Percentiles rank a stretch among this genome's conserved stretches.
phyloP scores from a whole-genome alignment of 1,140 invertebrate genomes.

The Bathynomus jamesi region DNA sequence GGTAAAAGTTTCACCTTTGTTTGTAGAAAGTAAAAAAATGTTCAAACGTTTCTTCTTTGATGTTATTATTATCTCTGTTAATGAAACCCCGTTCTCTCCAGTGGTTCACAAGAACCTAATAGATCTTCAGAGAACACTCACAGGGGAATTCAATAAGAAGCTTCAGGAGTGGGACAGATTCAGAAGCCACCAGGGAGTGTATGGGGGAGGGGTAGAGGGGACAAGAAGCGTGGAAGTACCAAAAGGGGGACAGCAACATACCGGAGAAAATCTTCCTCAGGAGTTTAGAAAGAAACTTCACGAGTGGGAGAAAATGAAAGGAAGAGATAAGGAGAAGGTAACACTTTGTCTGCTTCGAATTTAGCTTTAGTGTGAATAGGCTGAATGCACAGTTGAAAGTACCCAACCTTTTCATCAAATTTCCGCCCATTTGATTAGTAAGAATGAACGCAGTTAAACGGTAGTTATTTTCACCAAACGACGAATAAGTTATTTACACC shows the following conservation, averaged over 20 bases:
- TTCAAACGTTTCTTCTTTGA: no score
- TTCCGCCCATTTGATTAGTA: no score
- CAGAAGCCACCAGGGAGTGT: conserved; percentile 46
- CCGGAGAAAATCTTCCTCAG: conserved; percentile 59
- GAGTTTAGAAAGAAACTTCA: conserved; percentile 72
- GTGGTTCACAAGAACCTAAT: conserved; percentile 41
- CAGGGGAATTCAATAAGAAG: conserved; percentile 62
- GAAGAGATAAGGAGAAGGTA: conserved; percentile 38
- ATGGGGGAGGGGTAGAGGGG: conserved; percentile 47
- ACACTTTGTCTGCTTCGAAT: neutral
- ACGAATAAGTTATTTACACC: no score
- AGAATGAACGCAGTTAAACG: no score
- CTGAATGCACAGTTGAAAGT: no score
- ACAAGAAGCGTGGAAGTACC: conserved; percentile 46
- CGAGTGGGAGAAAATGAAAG: conserved; percentile 74
- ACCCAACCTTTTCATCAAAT: no score
- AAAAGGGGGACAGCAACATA: conserved; percentile 40
- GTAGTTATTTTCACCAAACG: no score
- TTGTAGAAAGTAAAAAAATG: no score
- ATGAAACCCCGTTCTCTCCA: neutral
- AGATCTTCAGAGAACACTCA: conserved; percentile 58
- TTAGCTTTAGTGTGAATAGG: no score
- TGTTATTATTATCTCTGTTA: no score
- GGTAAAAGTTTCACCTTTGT: no score
- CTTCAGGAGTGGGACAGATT: conserved; percentile 61